Conservation (phyloP, 2,113 vertebrate species). For the Xenopus borealis region DNA sequence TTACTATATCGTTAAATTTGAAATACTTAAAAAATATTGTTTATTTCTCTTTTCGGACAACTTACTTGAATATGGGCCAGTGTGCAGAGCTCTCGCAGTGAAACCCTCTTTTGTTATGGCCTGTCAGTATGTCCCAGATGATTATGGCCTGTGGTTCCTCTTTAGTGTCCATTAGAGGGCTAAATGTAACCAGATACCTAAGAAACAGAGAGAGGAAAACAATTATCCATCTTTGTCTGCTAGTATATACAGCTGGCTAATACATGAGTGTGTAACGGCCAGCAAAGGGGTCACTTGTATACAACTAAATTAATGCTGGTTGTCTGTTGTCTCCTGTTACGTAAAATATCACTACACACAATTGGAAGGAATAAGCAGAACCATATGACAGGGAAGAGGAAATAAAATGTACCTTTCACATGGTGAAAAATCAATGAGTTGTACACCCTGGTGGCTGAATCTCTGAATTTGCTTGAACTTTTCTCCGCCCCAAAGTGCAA, state of each 20-base stretch:
- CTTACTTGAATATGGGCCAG: slow-evolving; percentile 98
- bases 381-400: too few species aligned
- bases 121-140: slow-evolving; percentile 96
- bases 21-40: too few species aligned
- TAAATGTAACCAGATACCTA: slow-evolving; percentile 95
- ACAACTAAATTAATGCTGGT: too few species aligned
- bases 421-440: slow-evolving; percentile 96
- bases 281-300: too few species aligned
- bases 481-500: slow-evolving; percentile 97
- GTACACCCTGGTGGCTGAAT: slow-evolving; percentile 93
- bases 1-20: too few species aligned
- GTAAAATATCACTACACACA: too few species aligned
- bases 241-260: too few species aligned
- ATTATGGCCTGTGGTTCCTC: slow-evolving; percentile 98
- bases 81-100: slow-evolving; percentile 97
- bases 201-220: too few species aligned
- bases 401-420: slow-evolving; percentile 84
- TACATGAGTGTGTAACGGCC: too few species aligned
- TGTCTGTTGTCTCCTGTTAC: too few species aligned
- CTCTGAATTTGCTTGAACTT: slow-evolving; percentile 98
- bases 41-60: slow-evolving; percentile 9
- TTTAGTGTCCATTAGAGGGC: slow-evolving; percentile 93
- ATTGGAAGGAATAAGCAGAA: too few species aligned
- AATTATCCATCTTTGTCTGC: too few species aligned
- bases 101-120: slow-evolving; percentile 96